phyloP scores from a whole-genome alignment of 1,140 invertebrate genomes.

The Tyrophagus putrescentiae region DNA sequence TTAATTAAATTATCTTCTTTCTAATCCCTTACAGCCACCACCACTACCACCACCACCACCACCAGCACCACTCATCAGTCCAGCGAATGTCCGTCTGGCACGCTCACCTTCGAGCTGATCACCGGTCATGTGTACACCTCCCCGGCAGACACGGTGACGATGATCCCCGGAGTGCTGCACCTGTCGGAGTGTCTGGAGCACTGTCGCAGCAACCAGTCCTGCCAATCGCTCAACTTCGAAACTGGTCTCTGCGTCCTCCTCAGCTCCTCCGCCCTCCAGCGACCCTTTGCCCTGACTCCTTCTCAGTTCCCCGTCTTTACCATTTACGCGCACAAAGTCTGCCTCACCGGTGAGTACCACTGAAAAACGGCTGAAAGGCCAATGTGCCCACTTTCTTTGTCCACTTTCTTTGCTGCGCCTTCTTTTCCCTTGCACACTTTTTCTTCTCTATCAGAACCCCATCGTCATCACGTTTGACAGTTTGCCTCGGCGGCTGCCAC shows the following conservation, averaged over 20 bases:
- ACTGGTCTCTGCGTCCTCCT: constrained; percentile 85
- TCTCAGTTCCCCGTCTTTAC: constrained; percentile 89
- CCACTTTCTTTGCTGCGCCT: too few relatives aligned
- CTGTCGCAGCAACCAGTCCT: constrained; percentile 72
- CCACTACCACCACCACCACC: background rate
- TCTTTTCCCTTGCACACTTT: too few relatives aligned
- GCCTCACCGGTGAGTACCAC: constrained; percentile 38
- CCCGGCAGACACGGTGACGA: constrained; percentile 60
- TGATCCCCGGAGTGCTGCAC: constrained; percentile 74
- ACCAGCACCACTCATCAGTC: background rate
- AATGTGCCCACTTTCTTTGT: too few relatives aligned
- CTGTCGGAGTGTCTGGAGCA: constrained; percentile 78
- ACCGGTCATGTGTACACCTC: constrained; percentile 83
- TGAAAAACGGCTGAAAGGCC: too few relatives aligned
- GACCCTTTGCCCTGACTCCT: constrained; percentile 67
- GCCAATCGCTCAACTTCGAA: constrained; percentile 83
- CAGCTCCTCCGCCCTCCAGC: constrained; percentile 65
- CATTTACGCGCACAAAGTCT: constrained; percentile 88
- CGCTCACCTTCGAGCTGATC: constrained; percentile 58
- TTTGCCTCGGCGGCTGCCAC: too few relatives aligned
- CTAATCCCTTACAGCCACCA: background rate
- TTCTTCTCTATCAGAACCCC: too few relatives aligned
- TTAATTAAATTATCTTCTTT: too few relatives aligned
- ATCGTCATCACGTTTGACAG: too few relatives aligned
- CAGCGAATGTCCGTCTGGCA: constrained; percentile 8